Conservation (phyloP, 2,113 vertebrate genomes). For the Sitta europaea region DNA sequence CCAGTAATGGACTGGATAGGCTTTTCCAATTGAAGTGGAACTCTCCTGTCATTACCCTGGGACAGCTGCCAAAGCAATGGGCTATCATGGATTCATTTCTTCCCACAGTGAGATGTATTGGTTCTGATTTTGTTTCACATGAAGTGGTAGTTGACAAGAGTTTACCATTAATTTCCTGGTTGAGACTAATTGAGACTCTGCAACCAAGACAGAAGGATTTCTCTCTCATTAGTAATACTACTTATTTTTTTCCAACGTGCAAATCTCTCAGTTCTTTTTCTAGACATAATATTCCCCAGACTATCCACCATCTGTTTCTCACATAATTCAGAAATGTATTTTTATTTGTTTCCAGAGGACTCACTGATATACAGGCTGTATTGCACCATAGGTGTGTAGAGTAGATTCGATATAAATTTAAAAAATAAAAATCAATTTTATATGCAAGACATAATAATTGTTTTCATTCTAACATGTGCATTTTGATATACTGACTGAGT, state of each 20-base stretch:
- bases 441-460: not conserved
- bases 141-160: not conserved
- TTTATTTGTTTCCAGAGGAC: not conserved
- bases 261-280: not conserved
- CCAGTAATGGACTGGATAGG: not conserved
- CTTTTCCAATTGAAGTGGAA: not conserved
- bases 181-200: too few species aligned
- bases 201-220: not conserved
- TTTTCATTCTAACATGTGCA: not conserved
- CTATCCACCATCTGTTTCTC: not conserved
- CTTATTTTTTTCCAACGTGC: not conserved
- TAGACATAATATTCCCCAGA: not conserved
- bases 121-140: not conserved
- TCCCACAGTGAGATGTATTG: not conserved
- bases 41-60: accelerated
- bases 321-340: not conserved
- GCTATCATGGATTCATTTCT: not conserved
- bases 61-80: not conserved
- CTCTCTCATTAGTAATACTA: not conserved
- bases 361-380: not conserved
- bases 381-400: not conserved
- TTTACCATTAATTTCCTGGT: not conserved
- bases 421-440: not conserved
- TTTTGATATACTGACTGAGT: not conserved
- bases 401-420: not conserved